phyloP scores from a whole-genome alignment of 2,888 invertebrate genomes.

The Drosophila putrida region DNA sequence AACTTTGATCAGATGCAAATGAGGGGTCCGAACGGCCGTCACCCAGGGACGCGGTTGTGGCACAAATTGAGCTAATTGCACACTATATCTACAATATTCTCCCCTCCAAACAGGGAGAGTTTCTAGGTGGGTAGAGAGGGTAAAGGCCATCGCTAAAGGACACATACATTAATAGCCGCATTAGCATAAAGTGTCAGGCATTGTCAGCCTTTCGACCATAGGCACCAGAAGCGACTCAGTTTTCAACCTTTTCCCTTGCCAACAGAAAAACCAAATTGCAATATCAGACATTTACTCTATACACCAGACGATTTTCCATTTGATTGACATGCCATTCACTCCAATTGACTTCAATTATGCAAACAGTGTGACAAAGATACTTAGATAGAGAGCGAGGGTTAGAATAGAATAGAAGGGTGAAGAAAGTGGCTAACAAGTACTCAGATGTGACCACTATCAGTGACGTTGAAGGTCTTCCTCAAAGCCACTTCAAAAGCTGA shows the following conservation, averaged over 20 bases:
- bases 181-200: constrained; percentile 71
- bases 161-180: constrained; percentile 70
- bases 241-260: not conserved
- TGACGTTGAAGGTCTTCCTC: constrained; percentile 3
- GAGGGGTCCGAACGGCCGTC: constrained; percentile 31
- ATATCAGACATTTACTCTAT: constrained; percentile 50
- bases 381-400: not conserved
- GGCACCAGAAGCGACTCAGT: constrained; percentile 24
- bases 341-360: constrained; percentile 62
- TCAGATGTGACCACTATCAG: not conserved
- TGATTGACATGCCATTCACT: constrained; percentile 68
- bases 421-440: constrained; percentile 5
- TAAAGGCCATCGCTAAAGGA: constrained; percentile 16
- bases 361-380: constrained; percentile 12
- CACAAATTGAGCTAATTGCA: constrained; percentile 81
- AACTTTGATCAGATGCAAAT: constrained; percentile 74
- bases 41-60: constrained; percentile 47
- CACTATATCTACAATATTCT: constrained; percentile 55
- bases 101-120: not conserved
- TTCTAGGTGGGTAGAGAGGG: not conserved
- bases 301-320: constrained; percentile 57
- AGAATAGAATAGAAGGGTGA: not conserved
- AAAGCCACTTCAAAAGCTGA: constrained; percentile 1
- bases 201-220: constrained; percentile 48
- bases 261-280: constrained; percentile 42